Evolutionary conservation across 2,888 invertebrate genomes (phyloP).

Genomic region (Creontiades dilutus): DNA sequence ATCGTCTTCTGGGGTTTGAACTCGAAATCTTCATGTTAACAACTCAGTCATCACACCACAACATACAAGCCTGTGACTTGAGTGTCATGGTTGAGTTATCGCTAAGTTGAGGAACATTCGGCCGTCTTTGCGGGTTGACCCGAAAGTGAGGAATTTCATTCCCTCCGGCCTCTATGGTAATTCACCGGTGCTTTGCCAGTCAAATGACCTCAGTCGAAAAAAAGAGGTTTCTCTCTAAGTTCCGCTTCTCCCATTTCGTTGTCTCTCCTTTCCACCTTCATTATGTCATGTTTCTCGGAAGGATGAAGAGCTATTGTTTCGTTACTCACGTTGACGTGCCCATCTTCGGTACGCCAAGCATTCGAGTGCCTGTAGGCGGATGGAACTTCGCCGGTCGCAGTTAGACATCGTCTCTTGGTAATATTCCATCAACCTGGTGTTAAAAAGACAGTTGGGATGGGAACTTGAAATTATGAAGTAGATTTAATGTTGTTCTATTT

Average conservation of each 20-base stretch:
- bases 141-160: too few relatives aligned
- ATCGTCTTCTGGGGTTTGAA: too few relatives aligned
- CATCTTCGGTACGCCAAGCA: slow-evolving; percentile 11
- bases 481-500: too few relatives aligned
- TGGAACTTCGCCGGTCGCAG: background rate
- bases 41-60: too few relatives aligned
- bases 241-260: slow-evolving; percentile 42
- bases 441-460: too few relatives aligned
- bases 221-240: background rate
- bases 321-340: slow-evolving; percentile 22
- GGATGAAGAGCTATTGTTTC: slow-evolving; percentile 53
- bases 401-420: too few relatives aligned
- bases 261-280: slow-evolving; percentile 14
- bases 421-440: too few relatives aligned
- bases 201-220: slow-evolving; percentile 54
- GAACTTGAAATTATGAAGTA: too few relatives aligned
- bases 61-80: too few relatives aligned
- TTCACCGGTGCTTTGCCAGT: slow-evolving; percentile 32
- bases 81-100: too few relatives aligned
- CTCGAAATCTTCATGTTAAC: too few relatives aligned
- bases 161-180: background rate
- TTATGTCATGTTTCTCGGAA: slow-evolving; percentile 58
- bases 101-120: too few relatives aligned
- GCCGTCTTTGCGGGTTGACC: background rate
- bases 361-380: background rate